Evolutionary conservation across 2,888 invertebrate genomes (phyloP), one percentile per base, ranked within the genome.

Genomic region (Liodrosophila aerea): DNA sequence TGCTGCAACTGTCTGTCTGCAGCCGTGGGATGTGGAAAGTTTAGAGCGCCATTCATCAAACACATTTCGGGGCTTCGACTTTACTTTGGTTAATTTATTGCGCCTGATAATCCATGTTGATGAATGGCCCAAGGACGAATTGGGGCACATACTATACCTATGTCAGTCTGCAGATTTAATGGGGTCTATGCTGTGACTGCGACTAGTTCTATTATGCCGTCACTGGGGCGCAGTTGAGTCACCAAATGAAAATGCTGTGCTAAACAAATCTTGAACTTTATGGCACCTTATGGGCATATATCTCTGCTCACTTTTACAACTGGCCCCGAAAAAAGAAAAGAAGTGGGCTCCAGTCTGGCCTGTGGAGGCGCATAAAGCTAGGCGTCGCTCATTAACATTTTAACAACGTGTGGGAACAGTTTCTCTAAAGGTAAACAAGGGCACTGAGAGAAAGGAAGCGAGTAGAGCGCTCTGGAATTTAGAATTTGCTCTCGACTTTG

Each of bases 31-130:
- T 16, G 15, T 22, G 13, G 49, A 9, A 4, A 27, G 22, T 78
- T 49, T 61, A 57, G 50, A 73, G 62, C 49, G 62, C 54, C 76
- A 80, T 80, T 83, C 83, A 83, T 80, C 78, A 78, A 74, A 72
- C 58, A 62, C 66, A 58, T 51, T 60, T 39, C 18, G 18, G 7
- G 1, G 16, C 12, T 15, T 34, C 7, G 12, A n/a, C 27, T 41
- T 30, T 36, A 57, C 83, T 60, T 71, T 61, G 54, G 54, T 66
- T 69, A 76, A 83, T 80, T 78, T 83, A 78, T 83, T 76, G 80
- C 74, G 49, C 53, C 59, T 65, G 63, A 54, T 82, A 82, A 78
- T 82, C 77, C 73, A 60, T 54, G 66, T 76, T 80, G 83, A 76
- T 80, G 76, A 83, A 80, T 80, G 73, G 76, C 64, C n/a, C n/a